These are phyloP conservation scores for Cyprinella venusta DNA, from an alignment of 2,797 vertebrate species.

Conservation along the genomic window DNA sequence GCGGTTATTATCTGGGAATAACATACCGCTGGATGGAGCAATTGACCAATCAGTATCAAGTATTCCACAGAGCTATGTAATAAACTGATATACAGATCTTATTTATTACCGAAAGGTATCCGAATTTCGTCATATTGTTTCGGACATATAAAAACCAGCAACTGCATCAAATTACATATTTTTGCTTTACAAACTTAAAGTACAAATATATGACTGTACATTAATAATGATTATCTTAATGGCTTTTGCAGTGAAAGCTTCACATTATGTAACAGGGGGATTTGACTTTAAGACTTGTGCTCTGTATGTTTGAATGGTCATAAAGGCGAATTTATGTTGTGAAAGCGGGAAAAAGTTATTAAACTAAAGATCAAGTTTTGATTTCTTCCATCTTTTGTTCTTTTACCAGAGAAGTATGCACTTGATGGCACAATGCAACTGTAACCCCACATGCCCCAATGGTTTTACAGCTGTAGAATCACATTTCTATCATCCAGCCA, in stretches of 20 bases:
- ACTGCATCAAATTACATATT: no score
- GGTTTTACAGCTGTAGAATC: slow-evolving; percentile 20
- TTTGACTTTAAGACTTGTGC: neutral
- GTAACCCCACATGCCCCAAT: slow-evolving; percentile 19
- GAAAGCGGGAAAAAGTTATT: neutral
- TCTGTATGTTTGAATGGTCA: neutral
- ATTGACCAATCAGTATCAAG: no score
- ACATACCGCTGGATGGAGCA: no score
- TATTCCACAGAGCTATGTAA: no score
- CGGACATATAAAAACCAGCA: no score
- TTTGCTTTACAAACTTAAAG: no score
- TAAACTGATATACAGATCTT: neutral
- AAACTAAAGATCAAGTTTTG: slow-evolving; percentile 15
- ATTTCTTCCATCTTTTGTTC: neutral
- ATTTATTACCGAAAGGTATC: no score
- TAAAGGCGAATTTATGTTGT: neutral
- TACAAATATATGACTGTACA: neutral
- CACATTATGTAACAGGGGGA: no score
- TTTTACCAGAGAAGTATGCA: neutral
- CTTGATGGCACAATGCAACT: slow-evolving; percentile 16
- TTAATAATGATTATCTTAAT: neutral
- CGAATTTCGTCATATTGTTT: neutral
- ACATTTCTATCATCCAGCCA: slow-evolving; percentile 20
- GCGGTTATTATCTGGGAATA: no score
- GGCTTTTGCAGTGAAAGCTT: no score